Conservation (phyloP, 2,888 invertebrate species). For the Choreutis nemorana region DNA sequence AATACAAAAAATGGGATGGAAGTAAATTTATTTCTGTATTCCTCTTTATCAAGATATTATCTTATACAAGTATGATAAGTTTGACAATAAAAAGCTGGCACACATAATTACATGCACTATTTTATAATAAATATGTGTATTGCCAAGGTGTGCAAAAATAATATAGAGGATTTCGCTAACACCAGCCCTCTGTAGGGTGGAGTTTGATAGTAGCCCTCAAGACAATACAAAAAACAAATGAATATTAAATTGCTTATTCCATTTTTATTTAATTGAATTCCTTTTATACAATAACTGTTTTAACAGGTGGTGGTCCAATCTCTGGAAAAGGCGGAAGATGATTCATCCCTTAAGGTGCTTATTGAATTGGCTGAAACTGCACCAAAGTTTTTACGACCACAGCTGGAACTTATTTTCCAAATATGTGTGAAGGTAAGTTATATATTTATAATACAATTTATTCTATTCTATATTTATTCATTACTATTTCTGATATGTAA, state of each 20-base stretch:
- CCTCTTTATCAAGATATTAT: too few relatives aligned
- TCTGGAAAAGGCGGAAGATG: conserved; percentile 85
- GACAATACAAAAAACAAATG: conserved; percentile 18
- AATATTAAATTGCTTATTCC: not conserved
- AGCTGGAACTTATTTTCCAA: conserved; percentile 85
- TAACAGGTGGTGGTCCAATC: conserved; percentile 78
- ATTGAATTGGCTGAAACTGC: conserved; percentile 94
- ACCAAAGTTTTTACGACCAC: conserved; percentile 90
- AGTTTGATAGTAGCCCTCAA: conserved; percentile 63
- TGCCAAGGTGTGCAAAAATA: conserved; percentile 52
- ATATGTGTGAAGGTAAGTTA: conserved; percentile 80
- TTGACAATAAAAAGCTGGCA: conserved; percentile 23
- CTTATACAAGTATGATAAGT: too few relatives aligned
- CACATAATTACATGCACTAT: conserved; percentile 40
- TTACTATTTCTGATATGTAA: not conserved
- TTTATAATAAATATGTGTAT: conserved; percentile 34
- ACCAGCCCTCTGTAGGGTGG: conserved; percentile 39
- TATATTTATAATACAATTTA: not conserved
- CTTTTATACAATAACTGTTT: not conserved
- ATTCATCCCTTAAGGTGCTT: conserved; percentile 89
- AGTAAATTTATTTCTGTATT: too few relatives aligned
- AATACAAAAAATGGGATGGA: too few relatives aligned
- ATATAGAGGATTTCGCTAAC: conserved; percentile 59
- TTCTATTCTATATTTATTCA: not conserved
- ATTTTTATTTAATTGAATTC: not conserved